Evolutionary conservation across 2,888 invertebrate genomes (phyloP).

Genomic region (Sclerodermus sp.): DNA sequence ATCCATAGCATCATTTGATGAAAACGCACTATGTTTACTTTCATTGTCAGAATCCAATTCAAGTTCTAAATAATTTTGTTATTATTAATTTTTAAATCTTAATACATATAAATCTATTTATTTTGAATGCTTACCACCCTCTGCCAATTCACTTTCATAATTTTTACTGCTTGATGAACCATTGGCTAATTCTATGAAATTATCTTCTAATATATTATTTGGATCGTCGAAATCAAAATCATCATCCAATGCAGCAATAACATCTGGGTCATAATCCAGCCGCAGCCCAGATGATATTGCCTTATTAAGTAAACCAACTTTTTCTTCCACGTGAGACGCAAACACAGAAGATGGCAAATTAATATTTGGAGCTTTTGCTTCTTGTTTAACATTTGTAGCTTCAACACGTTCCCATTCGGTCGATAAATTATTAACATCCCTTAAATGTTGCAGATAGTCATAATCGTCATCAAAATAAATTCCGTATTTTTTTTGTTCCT

Average conservation of each 20-base stretch:
- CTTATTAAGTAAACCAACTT: slow-evolving; percentile 80
- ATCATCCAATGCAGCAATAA: slow-evolving; percentile 90
- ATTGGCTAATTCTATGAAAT: slow-evolving; percentile 86
- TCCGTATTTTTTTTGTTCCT: slow-evolving; percentile 83
- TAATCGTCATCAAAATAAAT: slow-evolving; percentile 94
- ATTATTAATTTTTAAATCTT: too few relatives aligned
- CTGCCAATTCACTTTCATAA: slow-evolving; percentile 47
- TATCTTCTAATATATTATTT: slow-evolving; percentile 85
- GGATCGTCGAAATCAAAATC: slow-evolving; percentile 87
- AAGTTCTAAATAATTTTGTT: slow-evolving; percentile 7
- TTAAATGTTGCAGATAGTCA: slow-evolving; percentile 91
- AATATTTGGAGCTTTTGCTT: slow-evolving; percentile 54
- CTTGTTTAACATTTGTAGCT: slow-evolving; percentile 33
- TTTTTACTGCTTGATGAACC: too few relatives aligned
- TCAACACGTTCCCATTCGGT: slow-evolving; percentile 60
- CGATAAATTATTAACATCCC: slow-evolving; percentile 63
- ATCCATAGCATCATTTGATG: slow-evolving; percentile 35
- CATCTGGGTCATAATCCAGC: slow-evolving; percentile 85
- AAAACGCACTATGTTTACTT: slow-evolving; percentile 48
- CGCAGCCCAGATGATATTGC: slow-evolving; percentile 72
- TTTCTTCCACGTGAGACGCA: slow-evolving; percentile 83
- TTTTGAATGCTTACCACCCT: slow-evolving; percentile 22
- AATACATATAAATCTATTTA: slow-evolving; percentile 3
- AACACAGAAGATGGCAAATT: slow-evolving; percentile 85
- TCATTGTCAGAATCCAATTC: slow-evolving; percentile 57